Conservation (phyloP, 2,113 vertebrate genomes). For the Acinonyx jubatus region DNA sequence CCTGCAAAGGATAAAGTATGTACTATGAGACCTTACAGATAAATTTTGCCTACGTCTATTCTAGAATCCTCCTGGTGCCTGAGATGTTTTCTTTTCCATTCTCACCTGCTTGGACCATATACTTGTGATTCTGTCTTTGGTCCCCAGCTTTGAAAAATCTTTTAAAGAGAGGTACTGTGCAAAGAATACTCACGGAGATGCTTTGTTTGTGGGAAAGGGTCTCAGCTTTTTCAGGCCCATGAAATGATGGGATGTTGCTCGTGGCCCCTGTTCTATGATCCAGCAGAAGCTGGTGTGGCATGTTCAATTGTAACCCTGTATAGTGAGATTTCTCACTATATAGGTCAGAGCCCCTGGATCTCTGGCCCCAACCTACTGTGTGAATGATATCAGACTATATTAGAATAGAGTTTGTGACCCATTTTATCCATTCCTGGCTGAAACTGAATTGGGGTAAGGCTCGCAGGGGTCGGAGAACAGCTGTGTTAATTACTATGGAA, state of each 20-base stretch:
- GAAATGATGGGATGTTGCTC: neutral
- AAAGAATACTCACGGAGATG: neutral
- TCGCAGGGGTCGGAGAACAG: neutral
- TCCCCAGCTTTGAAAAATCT: neutral
- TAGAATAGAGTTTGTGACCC: constrained; percentile 59
- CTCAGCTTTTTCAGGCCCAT: constrained; percentile 36
- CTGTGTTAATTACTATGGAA: constrained; percentile 64
- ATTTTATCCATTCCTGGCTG: constrained; percentile 57
- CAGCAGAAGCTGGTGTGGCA: constrained; percentile 30
- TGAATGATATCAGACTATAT: constrained; percentile 39
- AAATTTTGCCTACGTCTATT: neutral
- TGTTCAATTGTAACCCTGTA: neutral
- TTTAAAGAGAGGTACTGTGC: neutral
- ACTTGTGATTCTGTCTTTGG: constrained; percentile 36
- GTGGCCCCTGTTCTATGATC: neutral
- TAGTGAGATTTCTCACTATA: constrained; percentile 25
- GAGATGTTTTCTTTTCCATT: constrained; percentile 60
- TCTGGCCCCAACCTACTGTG: constrained; percentile 61
- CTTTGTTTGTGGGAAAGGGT: neutral
- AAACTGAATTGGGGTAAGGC: constrained; percentile 60
- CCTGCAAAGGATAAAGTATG: neutral
- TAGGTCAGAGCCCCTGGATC: constrained; percentile 63
- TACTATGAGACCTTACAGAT: neutral
- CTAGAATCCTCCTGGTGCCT: constrained; percentile 60
- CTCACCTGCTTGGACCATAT: neutral